Evolutionary conservation across 2,113 vertebrate species (phyloP).

Genomic region (Hypomesus transpacificus): DNA sequence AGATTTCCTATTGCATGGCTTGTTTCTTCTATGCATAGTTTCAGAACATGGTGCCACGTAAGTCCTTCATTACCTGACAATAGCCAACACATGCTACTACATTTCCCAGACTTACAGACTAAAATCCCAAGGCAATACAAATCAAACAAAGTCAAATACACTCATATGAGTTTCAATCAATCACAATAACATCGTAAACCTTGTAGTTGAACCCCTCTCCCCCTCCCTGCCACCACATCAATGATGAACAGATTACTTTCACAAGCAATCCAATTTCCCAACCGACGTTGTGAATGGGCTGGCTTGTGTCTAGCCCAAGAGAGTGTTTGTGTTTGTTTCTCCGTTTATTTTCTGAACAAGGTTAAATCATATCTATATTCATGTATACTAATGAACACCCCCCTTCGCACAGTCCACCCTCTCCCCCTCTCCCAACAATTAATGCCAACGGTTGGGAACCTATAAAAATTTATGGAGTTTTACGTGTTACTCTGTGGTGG

Average conservation of each 20-base stretch:
- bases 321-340: constrained; percentile 31
- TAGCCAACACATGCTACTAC: not conserved
- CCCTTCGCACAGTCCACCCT: not conserved
- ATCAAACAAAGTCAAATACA: constrained; percentile 2
- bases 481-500: constrained; percentile 51
- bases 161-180: not conserved
- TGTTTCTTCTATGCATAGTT: constrained; percentile 31
- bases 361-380: constrained; percentile 30
- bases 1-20: constrained; percentile 22
- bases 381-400: constrained; percentile 58
- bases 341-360: constrained; percentile 53
- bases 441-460: constrained; percentile 58
- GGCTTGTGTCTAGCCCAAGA: not conserved
- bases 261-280: not conserved
- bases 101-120: not conserved
- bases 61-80: no score
- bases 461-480: constrained; percentile 74
- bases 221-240: not conserved
- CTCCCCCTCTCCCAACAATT: constrained; percentile 53
- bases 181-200: no score
- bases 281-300: constrained; percentile 13
- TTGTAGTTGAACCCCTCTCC: not conserved
- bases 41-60: constrained; percentile 13
- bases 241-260: constrained; percentile 1
- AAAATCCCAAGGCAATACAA: not conserved